Evolutionary conservation across 2,797 vertebrate species (phyloP).

Genomic region (Catamblyrhynchus diadema): DNA sequence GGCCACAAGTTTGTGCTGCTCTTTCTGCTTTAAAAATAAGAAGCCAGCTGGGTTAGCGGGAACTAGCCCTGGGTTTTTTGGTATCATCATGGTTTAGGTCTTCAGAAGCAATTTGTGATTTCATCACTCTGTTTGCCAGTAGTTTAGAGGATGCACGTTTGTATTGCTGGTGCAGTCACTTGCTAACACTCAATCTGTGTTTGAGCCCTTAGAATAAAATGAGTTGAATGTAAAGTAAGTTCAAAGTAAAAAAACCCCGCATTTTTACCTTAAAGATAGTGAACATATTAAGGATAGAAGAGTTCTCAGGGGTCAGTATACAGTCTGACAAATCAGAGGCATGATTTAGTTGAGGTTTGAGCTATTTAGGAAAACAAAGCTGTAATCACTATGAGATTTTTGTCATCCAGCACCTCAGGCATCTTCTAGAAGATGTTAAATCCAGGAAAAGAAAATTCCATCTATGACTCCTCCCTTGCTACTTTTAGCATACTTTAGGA

Average conservation of each 20-base stretch:
- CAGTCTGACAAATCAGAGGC: background rate
- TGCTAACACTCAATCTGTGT: background rate
- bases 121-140: background rate
- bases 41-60: background rate
- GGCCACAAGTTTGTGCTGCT: background rate
- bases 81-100: background rate
- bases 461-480: background rate
- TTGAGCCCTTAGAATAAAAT: background rate
- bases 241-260: background rate
- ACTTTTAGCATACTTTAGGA: background rate
- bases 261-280: background rate
- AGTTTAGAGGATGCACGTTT: background rate
- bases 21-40: background rate
- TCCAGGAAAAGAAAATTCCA: background rate
- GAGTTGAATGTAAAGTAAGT: background rate
- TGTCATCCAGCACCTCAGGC: background rate
- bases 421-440: background rate
- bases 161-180: background rate
- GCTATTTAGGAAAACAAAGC: background rate
- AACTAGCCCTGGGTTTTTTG: background rate
- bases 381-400: background rate
- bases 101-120: background rate
- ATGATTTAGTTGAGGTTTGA: background rate
- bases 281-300: background rate
- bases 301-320: background rate